phyloP scores from a whole-genome alignment of 1,140 invertebrate genomes.

The Orius insidiosus region DNA sequence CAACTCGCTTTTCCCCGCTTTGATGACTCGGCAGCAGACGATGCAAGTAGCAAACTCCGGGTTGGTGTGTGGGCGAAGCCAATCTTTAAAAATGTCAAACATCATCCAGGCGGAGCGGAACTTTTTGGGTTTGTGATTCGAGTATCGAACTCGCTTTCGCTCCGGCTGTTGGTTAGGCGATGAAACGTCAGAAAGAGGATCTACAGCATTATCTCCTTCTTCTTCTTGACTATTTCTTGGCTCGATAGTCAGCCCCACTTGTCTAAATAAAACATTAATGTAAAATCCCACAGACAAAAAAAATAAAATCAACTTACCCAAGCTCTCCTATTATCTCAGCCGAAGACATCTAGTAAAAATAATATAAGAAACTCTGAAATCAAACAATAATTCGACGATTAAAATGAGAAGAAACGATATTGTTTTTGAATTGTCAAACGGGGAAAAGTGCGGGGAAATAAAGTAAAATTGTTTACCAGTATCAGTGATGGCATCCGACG shows the following conservation, averaged over 20 bases:
- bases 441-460: no score
- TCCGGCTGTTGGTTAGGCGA: neutral
- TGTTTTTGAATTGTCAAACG: no score
- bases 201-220: neutral
- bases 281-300: neutral
- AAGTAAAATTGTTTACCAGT: no score
- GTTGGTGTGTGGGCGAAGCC: slow-evolving; percentile 20
- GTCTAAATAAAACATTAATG: no score
- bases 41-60: slow-evolving; percentile 21
- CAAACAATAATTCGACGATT: no score
- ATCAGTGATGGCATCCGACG: no score
- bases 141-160: neutral
- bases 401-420: no score
- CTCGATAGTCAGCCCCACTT: neutral
- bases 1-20: slow-evolving; percentile 23
- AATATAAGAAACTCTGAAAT: no score
- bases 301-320: no score
- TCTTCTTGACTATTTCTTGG: neutral
- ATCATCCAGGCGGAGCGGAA: slow-evolving; percentile 20
- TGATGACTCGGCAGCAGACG: slow-evolving; percentile 22
- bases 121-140: slow-evolving; percentile 8
- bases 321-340: no score
- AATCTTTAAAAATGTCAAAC: slow-evolving; percentile 21
- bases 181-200: neutral
- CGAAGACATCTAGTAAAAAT: no score